Base-by-base conservation (phyloP, 2,113 vertebrate species). In the Podiceps cristatus region DNA sequence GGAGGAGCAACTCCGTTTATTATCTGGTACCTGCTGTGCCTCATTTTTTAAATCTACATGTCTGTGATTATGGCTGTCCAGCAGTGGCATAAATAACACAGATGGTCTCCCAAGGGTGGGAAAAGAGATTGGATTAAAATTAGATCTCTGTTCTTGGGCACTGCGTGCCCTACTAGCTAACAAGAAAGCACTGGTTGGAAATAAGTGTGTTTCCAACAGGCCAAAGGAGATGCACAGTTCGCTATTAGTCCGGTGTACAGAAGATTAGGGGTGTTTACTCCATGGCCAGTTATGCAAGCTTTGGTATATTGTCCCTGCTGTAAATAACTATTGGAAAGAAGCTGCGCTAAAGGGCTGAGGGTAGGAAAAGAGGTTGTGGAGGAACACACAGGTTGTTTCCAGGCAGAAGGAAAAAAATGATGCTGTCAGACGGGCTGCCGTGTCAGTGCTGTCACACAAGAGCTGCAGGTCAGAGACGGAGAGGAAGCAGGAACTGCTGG, bases 401-500 rank as follows among this genome's bases (percentile, higher is more conserved):
- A 96, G 68, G 68, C 49, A 77, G 76, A 59, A 80, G 83, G 42
- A 20, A 13, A 42, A 25, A 40, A 63, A 11, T 1, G 24, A 11
- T 37, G 63, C 86, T 69, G 82, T 42, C 49, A 73, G 92, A 5
- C 83, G 80, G 79, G 72, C 82, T 69, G 82, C 49, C 0, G 2
- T 73, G 88, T 31, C 71, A 22, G 53, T 24, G 91, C 79, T n/a
- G 66, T 52, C 84, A 11, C 29, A 13, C 28, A 8, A n/a, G 87
- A 49, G 50, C 71, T 78, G 85, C 62, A 9, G 85, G 74, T 33
- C 71, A 45, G 93, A 52, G 63, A 23, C 22, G 83, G 80, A 49
- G 68, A 62, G 59, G 86, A 53, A 88, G 88, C 82, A 69, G 91
- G 72, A 78, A 49, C 10, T 28, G 63, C 86, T 88, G 79, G 83